Conservation (phyloP, 2,113 vertebrate genomes). For the Indicator indicator region DNA sequence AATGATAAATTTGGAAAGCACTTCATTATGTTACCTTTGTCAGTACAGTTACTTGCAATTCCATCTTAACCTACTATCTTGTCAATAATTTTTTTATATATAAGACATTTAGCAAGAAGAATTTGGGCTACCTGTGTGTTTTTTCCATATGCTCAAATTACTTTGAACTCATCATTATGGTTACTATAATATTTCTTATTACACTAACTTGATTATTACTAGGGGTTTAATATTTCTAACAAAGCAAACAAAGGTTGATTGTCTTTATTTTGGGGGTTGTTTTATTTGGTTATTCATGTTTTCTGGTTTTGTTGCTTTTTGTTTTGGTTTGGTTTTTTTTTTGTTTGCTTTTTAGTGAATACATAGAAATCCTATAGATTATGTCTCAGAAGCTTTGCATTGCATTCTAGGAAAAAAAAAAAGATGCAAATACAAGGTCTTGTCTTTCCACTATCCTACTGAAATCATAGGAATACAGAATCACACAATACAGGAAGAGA, state of each 20-base stretch:
- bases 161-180: neutral
- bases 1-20: conserved; percentile 14
- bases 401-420: neutral
- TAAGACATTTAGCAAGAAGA: neutral
- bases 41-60: neutral
- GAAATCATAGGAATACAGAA: neutral
- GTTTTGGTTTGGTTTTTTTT: no score
- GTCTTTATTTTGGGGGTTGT: neutral
- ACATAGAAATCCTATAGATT: neutral
- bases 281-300: no score
- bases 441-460: neutral
- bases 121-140: neutral
- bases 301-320: no score
- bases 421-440: neutral
- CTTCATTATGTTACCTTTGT: neutral
- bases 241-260: neutral
- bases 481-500: neutral
- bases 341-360: no score
- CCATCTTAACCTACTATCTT: neutral
- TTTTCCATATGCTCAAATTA: neutral
- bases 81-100: neutral
- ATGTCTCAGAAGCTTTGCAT: neutral
- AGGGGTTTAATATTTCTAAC: neutral
- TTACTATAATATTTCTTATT: neutral
- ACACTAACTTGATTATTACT: neutral